phyloP scores from a whole-genome alignment of 2,888 invertebrate genomes.

The Sphaerophoria taeniata region DNA sequence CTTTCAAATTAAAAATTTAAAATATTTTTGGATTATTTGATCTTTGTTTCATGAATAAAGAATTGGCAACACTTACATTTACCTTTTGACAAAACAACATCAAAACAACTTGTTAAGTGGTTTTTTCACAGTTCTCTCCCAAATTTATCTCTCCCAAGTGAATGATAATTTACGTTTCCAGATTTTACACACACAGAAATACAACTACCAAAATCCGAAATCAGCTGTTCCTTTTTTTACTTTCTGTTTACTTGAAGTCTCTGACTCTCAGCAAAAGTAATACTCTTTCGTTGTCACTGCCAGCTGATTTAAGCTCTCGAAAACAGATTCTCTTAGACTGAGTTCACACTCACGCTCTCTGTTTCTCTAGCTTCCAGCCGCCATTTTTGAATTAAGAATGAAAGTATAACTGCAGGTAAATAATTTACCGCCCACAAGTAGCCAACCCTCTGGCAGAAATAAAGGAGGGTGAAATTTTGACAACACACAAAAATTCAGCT shows the following conservation, averaged over 20 bases:
- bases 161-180: conserved; percentile 13
- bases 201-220: conserved; percentile 25
- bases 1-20: too few species aligned
- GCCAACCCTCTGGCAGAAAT: conserved; percentile 36
- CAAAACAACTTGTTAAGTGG: conserved; percentile 71
- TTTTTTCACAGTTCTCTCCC: conserved; percentile 40
- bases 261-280: neutral
- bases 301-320: neutral
- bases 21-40: too few species aligned
- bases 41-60: too few species aligned
- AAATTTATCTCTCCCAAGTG: conserved; percentile 7
- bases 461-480: conserved; percentile 49
- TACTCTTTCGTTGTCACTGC: neutral
- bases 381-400: conserved; percentile 71
- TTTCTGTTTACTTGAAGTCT: conserved; percentile 55
- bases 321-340: neutral
- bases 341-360: conserved; percentile 11
- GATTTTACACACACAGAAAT: conserved; percentile 40
- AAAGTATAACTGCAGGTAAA: conserved; percentile 52
- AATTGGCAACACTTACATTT: conserved; percentile 17
- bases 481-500: conserved; percentile 16
- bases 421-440: conserved; percentile 20
- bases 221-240: conserved; percentile 58
- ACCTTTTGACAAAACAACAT: conserved; percentile 25
- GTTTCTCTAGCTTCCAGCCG: conserved; percentile 33